Evolutionary conservation across 2,888 invertebrate genomes (phyloP).

Genomic region (Tachina fera): DNA sequence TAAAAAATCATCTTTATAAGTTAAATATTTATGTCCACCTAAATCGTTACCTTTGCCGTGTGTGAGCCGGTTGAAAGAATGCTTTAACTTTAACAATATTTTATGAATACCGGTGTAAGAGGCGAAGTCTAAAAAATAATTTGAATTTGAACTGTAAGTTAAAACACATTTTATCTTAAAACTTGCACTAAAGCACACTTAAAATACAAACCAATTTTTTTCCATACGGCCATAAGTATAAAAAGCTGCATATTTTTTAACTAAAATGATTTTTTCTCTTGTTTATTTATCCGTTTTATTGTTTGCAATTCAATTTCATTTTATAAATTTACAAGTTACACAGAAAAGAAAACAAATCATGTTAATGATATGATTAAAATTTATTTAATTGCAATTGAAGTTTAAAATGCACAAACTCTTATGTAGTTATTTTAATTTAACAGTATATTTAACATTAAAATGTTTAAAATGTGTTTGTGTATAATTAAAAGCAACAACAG

Average conservation of each 20-base stretch:
- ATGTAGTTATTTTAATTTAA: slow-evolving; percentile 33
- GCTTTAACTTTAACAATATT: too few species aligned
- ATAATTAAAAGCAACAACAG: slow-evolving; percentile 39
- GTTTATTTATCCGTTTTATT: not conserved
- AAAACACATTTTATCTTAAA: too few species aligned
- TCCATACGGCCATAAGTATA: too few species aligned
- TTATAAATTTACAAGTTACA: not conserved
- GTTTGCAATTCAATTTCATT: slow-evolving; percentile 9
- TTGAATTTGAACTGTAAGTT: too few species aligned
- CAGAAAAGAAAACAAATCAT: slow-evolving; percentile 29
- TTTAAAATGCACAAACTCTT: slow-evolving; percentile 3
- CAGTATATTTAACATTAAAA: slow-evolving; percentile 41
- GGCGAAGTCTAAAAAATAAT: too few species aligned
- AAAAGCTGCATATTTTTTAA: not conserved
- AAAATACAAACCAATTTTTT: too few species aligned
- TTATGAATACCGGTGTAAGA: too few species aligned
- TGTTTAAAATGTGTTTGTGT: slow-evolving; percentile 51
- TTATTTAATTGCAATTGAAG: slow-evolving; percentile 51
- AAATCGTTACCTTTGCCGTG: too few species aligned
- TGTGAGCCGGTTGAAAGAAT: too few species aligned
- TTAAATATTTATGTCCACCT: too few species aligned
- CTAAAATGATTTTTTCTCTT: not conserved
- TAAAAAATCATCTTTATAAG: too few species aligned
- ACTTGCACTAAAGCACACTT: too few species aligned
- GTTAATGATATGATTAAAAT: slow-evolving; percentile 46